A percentile compares a stretch with the other conserved stretches of the same genome.
Evolutionary conservation across 2,888 invertebrate species (phyloP).

Genomic region (Bedellia somnulentella): DNA sequence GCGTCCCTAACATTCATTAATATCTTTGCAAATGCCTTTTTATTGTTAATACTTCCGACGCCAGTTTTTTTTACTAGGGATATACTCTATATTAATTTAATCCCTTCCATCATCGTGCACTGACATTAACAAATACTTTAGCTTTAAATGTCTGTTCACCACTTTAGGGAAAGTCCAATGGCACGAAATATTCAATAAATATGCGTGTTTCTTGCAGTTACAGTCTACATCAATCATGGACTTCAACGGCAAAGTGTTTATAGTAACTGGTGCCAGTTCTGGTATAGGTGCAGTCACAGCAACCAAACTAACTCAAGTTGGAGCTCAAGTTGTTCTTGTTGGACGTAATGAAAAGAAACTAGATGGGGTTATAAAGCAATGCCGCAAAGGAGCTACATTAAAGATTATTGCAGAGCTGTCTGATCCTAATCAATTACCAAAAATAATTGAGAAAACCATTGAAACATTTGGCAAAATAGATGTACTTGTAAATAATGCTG

Average conservation of each 20-base stretch:
- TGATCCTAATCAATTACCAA: neutral
- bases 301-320: neutral
- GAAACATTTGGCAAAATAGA: slow-evolving; percentile 39
- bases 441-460: neutral
- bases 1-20: too few species aligned
- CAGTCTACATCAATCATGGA: neutral
- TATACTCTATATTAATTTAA: too few species aligned
- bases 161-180: too few species aligned
- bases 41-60: too few species aligned
- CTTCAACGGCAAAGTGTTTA: slow-evolving; percentile 1
- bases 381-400: neutral
- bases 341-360: slow-evolving; percentile 1
- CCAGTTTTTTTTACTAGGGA: too few species aligned
- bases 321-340: neutral
- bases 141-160: too few species aligned
- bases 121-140: too few species aligned
- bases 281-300: slow-evolving; percentile 1
- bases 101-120: too few species aligned
- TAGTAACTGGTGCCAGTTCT: slow-evolving; percentile 2
- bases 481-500: slow-evolving; percentile 74
- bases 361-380: neutral
- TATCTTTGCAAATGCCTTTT: too few species aligned
- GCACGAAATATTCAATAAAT: too few species aligned
- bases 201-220: too few species aligned
- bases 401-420: slow-evolving; percentile 1